Conservation (phyloP, 2,113 vertebrate species). For the Hippocampus abdominalis region DNA sequence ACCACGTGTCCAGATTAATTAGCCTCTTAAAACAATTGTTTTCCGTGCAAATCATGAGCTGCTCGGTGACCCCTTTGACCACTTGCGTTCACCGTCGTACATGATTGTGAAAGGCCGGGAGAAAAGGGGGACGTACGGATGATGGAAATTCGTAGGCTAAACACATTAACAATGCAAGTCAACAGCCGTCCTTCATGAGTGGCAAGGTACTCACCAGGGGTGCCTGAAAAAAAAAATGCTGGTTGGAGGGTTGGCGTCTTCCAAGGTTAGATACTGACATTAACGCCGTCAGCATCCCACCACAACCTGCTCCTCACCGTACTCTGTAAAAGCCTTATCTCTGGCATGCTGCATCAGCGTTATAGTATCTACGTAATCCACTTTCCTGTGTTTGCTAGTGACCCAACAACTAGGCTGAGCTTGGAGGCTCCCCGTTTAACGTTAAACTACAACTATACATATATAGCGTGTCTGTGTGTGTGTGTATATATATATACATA, state of each 20-base stretch:
- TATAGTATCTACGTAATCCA: conserved; percentile 55
- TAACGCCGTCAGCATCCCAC: conserved; percentile 28
- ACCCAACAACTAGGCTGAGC: conserved; percentile 4
- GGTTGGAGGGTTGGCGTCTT: conserved; percentile 28
- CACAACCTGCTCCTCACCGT: background rate
- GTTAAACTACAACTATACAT: too few species aligned
- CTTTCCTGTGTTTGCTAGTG: conserved; percentile 41
- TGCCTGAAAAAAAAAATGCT: conserved; percentile 28
- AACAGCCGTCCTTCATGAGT: background rate
- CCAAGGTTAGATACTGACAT: conserved; percentile 61
- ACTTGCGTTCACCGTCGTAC: too few species aligned
- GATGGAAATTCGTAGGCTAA: too few species aligned
- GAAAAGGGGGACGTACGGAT: background rate
- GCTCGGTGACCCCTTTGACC: too few species aligned
- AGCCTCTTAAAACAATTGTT: too few species aligned
- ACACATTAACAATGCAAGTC: background rate
- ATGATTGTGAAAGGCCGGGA: background rate
- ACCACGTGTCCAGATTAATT: background rate
- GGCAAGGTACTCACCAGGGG: conserved; percentile 29
- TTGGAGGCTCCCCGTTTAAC: too few species aligned
- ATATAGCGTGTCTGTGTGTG: too few species aligned
- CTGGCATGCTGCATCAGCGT: conserved; percentile 59
- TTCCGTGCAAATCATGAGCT: too few species aligned
- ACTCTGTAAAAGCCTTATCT: conserved; percentile 33
- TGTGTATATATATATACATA: too few species aligned